Evolutionary conservation across 1,140 invertebrate genomes (phyloP).

Genomic region (Arctopsyche grandis): DNA sequence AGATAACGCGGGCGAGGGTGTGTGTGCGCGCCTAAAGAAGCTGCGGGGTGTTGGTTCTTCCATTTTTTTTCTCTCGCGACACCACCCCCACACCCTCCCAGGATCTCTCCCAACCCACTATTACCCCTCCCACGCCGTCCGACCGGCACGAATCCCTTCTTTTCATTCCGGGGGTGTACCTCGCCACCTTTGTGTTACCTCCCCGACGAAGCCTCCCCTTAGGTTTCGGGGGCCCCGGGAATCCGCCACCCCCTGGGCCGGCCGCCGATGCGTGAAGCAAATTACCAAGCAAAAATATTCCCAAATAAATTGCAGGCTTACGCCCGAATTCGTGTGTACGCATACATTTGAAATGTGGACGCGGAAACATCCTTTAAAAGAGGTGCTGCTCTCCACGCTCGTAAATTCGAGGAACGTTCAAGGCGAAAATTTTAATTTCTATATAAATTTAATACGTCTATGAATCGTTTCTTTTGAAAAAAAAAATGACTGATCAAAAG

Average conservation of each 20-base stretch:
- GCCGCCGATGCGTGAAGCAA: constrained; percentile 53
- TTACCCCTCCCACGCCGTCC: not conserved
- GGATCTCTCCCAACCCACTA: not conserved
- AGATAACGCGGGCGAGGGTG: constrained; percentile 30
- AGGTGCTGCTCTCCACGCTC: constrained; percentile 23
- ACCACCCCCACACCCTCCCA: constrained; percentile 7
- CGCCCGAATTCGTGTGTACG: constrained; percentile 50
- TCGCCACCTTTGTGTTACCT: constrained; percentile 6
- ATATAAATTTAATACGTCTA: not conserved
- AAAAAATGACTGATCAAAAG: too few relatives aligned
- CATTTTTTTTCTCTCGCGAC: constrained; percentile 41
- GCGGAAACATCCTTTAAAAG: constrained; percentile 33
- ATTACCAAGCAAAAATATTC: constrained; percentile 55
- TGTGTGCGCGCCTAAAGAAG: constrained; percentile 37
- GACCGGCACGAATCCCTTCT: constrained; percentile 16
- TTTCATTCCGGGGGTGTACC: not conserved
- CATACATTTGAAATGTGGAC: constrained; percentile 50
- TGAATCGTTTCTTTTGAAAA: not conserved
- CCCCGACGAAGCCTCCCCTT: not conserved
- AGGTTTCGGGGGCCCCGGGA: not conserved
- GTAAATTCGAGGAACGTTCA: not conserved
- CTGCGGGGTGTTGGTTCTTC: constrained; percentile 35
- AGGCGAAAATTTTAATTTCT: constrained; percentile 8
- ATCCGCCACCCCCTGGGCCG: constrained; percentile 32
- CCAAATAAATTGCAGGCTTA: constrained; percentile 56